phyloP scores from a whole-genome alignment of 2,797 vertebrate species.

The Coilia nasus region DNA sequence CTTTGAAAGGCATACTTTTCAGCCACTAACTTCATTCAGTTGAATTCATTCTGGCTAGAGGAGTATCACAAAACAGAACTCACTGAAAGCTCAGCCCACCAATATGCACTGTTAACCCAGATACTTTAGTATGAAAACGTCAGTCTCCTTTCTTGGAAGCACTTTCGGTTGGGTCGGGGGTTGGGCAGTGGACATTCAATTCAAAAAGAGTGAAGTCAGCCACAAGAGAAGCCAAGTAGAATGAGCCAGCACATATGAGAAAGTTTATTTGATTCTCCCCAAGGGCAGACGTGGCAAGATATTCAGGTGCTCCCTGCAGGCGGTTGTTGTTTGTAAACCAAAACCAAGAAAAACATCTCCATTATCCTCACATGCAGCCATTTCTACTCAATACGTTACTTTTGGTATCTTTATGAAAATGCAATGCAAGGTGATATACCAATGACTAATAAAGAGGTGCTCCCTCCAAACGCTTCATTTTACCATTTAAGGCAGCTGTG shows the following conservation, averaged over 20 bases:
- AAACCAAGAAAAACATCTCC: neutral
- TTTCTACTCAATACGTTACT: neutral
- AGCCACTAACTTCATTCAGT: neutral
- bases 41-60: neutral
- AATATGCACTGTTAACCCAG: neutral
- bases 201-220: constrained; percentile 19
- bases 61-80: neutral
- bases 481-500: constrained; percentile 19
- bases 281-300: neutral
- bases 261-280: constrained; percentile 18
- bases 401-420: neutral
- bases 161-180: neutral
- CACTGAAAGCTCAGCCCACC: neutral
- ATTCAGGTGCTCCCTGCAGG: neutral
- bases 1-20: neutral
- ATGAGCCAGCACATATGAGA: neutral
- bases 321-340: neutral
- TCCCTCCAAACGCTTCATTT: neutral
- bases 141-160: constrained; percentile 17
- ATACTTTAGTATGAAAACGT: constrained; percentile 13
- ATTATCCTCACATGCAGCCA: neutral
- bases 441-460: neutral
- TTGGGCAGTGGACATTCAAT: neutral
- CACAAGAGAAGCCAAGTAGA: constrained; percentile 12
- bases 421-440: neutral